These are phyloP conservation scores for Limnephilus auricula DNA, from an alignment of 2,888 invertebrate species.

Conservation along the genomic window DNA sequence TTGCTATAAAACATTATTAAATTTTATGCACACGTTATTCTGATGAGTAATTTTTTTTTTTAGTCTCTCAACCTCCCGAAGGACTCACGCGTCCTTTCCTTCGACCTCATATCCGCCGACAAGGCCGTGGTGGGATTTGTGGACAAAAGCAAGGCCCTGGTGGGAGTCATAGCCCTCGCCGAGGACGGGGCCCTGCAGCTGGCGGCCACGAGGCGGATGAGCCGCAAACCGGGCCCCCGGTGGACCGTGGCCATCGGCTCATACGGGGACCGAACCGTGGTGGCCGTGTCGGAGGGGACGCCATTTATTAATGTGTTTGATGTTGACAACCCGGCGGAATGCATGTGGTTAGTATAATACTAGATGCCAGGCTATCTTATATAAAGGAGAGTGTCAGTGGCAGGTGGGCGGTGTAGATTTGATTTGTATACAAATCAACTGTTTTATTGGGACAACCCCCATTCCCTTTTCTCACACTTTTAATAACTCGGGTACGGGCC, in stretches of 20 bases:
- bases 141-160: conserved; percentile 66
- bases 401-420: too few species aligned
- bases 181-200: conserved; percentile 69
- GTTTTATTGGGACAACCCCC: too few species aligned
- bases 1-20: neutral
- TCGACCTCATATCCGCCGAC: conserved; percentile 72
- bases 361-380: too few species aligned
- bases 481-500: too few species aligned
- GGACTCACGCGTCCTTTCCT: conserved; percentile 70
- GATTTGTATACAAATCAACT: too few species aligned
- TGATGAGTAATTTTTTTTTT: conserved; percentile 65
- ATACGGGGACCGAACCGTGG: conserved; percentile 72
- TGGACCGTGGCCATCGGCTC: conserved; percentile 73
- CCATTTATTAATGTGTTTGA: conserved; percentile 72
- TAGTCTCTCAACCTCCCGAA: conserved; percentile 72
- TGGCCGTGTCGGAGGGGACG: conserved; percentile 73
- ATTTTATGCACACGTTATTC: neutral
- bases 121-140: conserved; percentile 72
- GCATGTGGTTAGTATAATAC: conserved; percentile 54
- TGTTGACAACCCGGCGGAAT: conserved; percentile 68
- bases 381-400: too few species aligned
- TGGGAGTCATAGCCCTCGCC: conserved; percentile 71
- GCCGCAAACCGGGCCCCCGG: conserved; percentile 68
- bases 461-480: too few species aligned
- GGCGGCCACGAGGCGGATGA: conserved; percentile 68